A percentile compares a stretch with the other conserved stretches of the same genome.
Evolutionary conservation across 1,140 invertebrate genomes (phyloP).

Genomic region (Drosophila arizonae): DNA sequence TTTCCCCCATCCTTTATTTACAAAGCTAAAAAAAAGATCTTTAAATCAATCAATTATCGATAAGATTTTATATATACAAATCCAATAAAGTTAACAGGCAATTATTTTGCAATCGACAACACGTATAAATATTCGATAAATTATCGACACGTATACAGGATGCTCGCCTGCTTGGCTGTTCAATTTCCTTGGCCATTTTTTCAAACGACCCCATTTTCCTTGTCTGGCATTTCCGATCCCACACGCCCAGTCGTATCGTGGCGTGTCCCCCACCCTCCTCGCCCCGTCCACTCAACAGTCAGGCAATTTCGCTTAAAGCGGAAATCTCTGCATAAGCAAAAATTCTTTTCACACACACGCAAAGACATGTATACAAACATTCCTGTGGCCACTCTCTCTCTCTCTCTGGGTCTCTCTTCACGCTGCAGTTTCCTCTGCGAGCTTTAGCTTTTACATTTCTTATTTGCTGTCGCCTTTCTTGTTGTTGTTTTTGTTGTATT

Average conservation of each 20-base stretch:
- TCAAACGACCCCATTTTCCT: conserved; percentile 30
- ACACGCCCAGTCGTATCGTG: conserved; percentile 47
- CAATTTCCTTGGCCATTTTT: conserved; percentile 12
- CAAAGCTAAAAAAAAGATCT: too few relatives aligned
- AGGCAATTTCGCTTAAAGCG: conserved; percentile 47
- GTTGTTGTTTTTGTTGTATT: conserved; percentile 25
- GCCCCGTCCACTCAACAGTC: not conserved
- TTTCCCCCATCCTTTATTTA: too few relatives aligned
- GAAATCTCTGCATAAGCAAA: conserved; percentile 68
- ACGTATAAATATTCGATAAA: not conserved
- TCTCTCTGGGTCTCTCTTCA: conserved; percentile 1
- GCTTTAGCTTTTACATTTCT: conserved; percentile 48
- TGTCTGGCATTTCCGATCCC: conserved; percentile 70
- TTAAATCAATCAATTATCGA: not conserved
- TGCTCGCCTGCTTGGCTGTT: conserved; percentile 3
- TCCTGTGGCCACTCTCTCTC: conserved; percentile 24
- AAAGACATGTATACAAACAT: conserved; percentile 12
- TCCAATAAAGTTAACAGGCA: not conserved
- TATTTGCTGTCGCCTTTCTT: conserved; percentile 31
- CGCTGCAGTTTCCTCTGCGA: conserved; percentile 36
- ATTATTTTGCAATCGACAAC: not conserved
- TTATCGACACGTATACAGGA: conserved; percentile 19
- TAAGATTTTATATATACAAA: not conserved
- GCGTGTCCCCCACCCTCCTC: not conserved
- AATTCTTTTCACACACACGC: conserved; percentile 47